Conservation (phyloP, 37 sponge, comb jelly and placozoan genomes). For the Axinella damicornis region DNA sequence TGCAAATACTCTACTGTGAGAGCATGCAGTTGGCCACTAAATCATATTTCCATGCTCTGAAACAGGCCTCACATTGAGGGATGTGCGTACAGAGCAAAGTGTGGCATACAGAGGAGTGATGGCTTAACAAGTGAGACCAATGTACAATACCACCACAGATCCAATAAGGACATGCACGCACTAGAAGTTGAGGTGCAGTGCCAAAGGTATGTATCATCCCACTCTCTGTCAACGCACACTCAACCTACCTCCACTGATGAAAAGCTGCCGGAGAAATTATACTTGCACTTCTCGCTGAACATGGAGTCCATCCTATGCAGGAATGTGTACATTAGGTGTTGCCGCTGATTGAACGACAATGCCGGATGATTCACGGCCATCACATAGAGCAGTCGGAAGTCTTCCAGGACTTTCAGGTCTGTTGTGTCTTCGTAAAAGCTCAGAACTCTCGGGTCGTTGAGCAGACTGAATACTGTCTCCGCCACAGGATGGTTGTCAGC, state of each 20-base stretch:
- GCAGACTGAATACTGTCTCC: slow-evolving; percentile 53
- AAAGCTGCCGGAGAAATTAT: slow-evolving; percentile 29
- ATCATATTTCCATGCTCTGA: no score
- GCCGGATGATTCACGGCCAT: slow-evolving; percentile 82
- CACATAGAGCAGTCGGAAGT: slow-evolving; percentile 77
- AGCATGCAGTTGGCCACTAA: no score
- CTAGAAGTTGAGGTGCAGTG: background rate
- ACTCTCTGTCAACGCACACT: background rate
- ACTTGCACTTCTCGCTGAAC: slow-evolving; percentile 40
- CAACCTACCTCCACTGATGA: background rate
- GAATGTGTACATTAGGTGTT: slow-evolving; percentile 63
- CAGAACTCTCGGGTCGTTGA: slow-evolving; percentile 44
- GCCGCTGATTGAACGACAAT: slow-evolving; percentile 63
- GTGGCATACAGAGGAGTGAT: no score
- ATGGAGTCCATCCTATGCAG: slow-evolving; percentile 51
- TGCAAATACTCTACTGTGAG: no score
- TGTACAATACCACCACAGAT: background rate
- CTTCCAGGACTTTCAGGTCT: slow-evolving; percentile 58
- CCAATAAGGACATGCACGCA: background rate
- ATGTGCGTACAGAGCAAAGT: no score
- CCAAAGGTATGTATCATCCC: background rate
- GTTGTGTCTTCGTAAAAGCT: slow-evolving; percentile 19
- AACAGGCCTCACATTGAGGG: no score
- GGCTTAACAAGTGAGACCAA: no score
- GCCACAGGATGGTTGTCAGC: slow-evolving; percentile 75